These are phyloP conservation scores for Dissostichus mawsoni DNA, from an alignment of 2,113 vertebrate genomes.

Conservation along the genomic window DNA sequence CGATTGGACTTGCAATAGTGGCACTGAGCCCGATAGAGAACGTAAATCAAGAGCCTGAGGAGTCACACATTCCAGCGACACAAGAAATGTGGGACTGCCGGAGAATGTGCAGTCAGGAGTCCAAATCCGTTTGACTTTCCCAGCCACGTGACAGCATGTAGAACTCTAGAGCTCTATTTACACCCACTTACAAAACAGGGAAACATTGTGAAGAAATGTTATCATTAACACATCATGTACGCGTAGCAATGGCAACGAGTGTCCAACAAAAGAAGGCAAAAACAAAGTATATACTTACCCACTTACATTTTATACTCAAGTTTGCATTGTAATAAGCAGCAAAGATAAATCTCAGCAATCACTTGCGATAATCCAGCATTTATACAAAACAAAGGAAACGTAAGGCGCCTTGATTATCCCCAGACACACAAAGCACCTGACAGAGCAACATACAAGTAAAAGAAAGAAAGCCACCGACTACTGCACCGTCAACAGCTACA, in stretches of 20 bases:
- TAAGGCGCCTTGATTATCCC: slow-evolving; percentile 3
- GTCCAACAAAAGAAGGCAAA: not conserved
- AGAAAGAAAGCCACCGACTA: slow-evolving; percentile 28
- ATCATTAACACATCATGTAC: slow-evolving; percentile 3
- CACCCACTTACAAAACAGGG: slow-evolving; percentile 3
- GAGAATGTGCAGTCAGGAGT: slow-evolving; percentile 54
- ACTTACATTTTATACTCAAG: not conserved
- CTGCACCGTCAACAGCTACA: slow-evolving; percentile 20
- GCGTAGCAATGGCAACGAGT: not conserved
- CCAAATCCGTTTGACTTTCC: slow-evolving; percentile 43
- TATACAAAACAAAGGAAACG: slow-evolving; percentile 19
- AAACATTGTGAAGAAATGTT: slow-evolving; percentile 4
- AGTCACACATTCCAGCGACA: slow-evolving; percentile 49
- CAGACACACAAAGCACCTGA: slow-evolving; percentile 1
- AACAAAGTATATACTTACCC: slow-evolving; percentile 29
- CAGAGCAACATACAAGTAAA: slow-evolving; percentile 8
- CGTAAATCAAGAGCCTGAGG: slow-evolving; percentile 6
- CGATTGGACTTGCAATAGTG: not conserved
- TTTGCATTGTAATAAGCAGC: slow-evolving; percentile 10
- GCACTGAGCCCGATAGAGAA: not conserved
- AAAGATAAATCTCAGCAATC: slow-evolving; percentile 20
- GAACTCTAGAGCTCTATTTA: slow-evolving; percentile 15
- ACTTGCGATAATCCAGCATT: slow-evolving; percentile 16
- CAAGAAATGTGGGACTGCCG: slow-evolving; percentile 41
- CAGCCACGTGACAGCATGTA: slow-evolving; percentile 40